Conservation (phyloP, 1,140 invertebrate genomes). For the Bombus breviceps region DNA sequence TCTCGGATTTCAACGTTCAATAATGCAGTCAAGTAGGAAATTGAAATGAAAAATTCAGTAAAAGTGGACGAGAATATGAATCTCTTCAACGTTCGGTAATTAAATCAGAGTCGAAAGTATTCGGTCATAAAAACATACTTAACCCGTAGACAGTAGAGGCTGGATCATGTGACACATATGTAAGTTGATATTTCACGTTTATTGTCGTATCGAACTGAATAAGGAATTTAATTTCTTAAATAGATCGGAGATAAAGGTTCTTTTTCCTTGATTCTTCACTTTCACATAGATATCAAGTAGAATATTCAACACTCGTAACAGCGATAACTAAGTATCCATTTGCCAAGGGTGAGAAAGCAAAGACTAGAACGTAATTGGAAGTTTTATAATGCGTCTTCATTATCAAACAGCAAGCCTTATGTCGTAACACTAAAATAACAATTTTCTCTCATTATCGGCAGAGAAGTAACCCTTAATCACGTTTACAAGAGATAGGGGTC, state of each 20-base stretch:
- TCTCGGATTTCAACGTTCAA: neutral
- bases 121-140: too few species aligned
- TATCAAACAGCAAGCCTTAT: neutral
- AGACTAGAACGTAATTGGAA: neutral
- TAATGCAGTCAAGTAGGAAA: neutral
- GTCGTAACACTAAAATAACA: neutral
- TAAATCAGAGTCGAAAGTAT: neutral
- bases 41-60: neutral
- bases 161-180: too few species aligned
- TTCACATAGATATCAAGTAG: too few species aligned
- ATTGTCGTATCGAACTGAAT: too few species aligned
- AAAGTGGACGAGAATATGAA: neutral
- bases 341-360: neutral
- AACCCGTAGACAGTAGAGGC: too few species aligned
- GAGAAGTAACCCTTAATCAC: conserved; percentile 56
- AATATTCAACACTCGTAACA: too few species aligned
- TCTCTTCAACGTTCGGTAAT: neutral
- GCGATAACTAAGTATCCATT: neutral
- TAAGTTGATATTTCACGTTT: too few species aligned
- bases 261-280: too few species aligned
- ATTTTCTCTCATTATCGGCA: neutral
- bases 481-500: conserved; percentile 50
- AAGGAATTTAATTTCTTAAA: too few species aligned
- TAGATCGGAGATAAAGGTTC: too few species aligned
- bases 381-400: too few species aligned